Evolutionary conservation across 2,797 vertebrate species (phyloP), one percentile per base, ranked within the genome.

Genomic region (Hyperoplus immaculatus): DNA sequence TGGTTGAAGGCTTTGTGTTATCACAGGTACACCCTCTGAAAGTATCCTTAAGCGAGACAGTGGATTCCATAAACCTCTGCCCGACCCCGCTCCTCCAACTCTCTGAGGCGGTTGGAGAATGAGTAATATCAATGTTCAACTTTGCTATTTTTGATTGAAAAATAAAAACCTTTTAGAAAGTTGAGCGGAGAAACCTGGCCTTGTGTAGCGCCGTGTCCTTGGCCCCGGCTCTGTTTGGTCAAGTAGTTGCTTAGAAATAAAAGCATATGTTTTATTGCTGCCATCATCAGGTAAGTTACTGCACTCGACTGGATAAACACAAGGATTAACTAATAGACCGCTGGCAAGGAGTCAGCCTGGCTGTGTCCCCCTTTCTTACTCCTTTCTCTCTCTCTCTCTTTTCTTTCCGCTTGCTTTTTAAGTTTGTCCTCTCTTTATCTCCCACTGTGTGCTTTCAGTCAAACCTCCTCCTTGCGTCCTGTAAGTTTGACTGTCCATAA

Each of bases 211-310:
- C 18, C 5, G 5, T 77, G 68, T 87, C 84, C 72, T 89, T 88
- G 88, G 89, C 87, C 65, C 29, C 64, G 46, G 64, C 75, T 88
- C 60, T 95, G 93, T 94, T 94, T 95, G 91, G 91, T 93, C 88
- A 89, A 90, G 86, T 91, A 92, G 94, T 95, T 95, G 93, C 94
- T 94, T 94, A 87, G 94, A 95, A 94, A 95, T 94, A 87, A 94
- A 95, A 92, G 79, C 72, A 8, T 85, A 72, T 91, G 88, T 91
- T 94, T 94, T 92, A 94, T 94, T 84, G 85, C 83, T 82, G 87
- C 84, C 86, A 91, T 94, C 90, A 89, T 88, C 88, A 91, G 87
- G 90, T 90, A 92, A 93, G 91, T 92, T 92, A 91, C 85, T 85
- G 88, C 86, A 86, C 90, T 90, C 82, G 64, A 88, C 77, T 92